Base-by-base conservation (phyloP, 2,888 invertebrate genomes). In the Campoletis raptor region DNA sequence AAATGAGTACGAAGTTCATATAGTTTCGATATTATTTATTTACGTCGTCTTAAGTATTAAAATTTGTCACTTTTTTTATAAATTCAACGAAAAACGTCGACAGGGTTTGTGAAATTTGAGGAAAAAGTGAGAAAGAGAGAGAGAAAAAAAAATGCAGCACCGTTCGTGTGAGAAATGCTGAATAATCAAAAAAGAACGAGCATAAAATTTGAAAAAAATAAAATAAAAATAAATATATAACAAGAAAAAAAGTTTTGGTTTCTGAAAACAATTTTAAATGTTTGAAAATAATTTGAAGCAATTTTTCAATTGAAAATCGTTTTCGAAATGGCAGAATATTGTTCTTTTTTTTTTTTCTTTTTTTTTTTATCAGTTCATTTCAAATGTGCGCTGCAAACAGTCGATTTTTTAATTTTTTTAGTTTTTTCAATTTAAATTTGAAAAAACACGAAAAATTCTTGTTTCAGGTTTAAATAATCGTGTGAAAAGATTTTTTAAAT, bases 41-140 rank as follows among this genome's bases (percentile, higher is more conserved):
- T 61, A 30, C 54, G 64, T n/a, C 40, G 48, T 72, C 73, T 78
- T 77, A 95, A 93, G 95, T 94, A 95, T 94, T 95, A 95, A 76
- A 76, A 48, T 80, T 84, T 48, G 52, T 84, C 79, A 69, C 21
- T 57, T 2, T 81, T 81, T 74, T 95, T 95, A 79, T 94, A 93
- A 92, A 93, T 93, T 95, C 74, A 74, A 79, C 69, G n/a, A 80
- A 83, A 81, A 18, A 42, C 69, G n/a, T 83, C 73, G 73, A 70
- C 66, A 73, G 67, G 78, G 30, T 48, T 77, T 64, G 7, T 24
- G 30, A 18, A 30, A 74, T 69, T 76, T 79, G 36, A 0, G 24
- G 6, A n/a, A 52, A 48, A 36, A 72, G 36, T 30, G 30, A 30
- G 30, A 30, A 30, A 30, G 30, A 48, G 30, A 18, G 18, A 52